These are phyloP conservation scores for Nemopilema nomurai DNA, from an alignment of 30 jellyfish, hydroid and myxozoan species.

Conservation along the genomic window DNA sequence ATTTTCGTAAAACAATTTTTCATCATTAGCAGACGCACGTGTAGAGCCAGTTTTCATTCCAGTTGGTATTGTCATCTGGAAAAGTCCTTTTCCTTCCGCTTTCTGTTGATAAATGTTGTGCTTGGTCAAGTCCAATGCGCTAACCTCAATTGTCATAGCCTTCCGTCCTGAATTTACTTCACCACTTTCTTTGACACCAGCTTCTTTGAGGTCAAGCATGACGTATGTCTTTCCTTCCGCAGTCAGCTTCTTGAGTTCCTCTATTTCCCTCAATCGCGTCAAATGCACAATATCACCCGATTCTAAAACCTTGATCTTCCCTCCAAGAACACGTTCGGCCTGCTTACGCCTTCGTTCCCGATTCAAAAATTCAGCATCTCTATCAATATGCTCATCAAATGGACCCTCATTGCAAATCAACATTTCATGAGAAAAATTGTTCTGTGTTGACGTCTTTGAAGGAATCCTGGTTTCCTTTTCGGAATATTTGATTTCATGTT, in stretches of 20 bases:
- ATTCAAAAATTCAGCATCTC: too few relatives aligned
- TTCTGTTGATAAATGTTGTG: not conserved
- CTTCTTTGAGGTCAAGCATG: conserved; percentile 18
- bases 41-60: not conserved
- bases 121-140: not conserved
- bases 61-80: not conserved
- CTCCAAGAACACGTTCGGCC: conserved; percentile 41
- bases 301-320: conserved; percentile 31
- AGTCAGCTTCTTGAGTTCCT: not conserved
- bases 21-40: too few relatives aligned
- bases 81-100: not conserved
- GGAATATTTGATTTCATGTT: not conserved
- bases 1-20: too few relatives aligned
- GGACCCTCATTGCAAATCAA: conserved; percentile 14
- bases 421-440: not conserved
- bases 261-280: not conserved
- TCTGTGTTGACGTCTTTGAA: too few relatives aligned
- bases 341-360: conserved; percentile 2
- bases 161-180: not conserved
- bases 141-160: conserved; percentile 20
- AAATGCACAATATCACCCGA: not conserved
- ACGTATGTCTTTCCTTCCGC: conserved; percentile 10
- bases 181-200: not conserved
- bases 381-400: not conserved
- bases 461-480: not conserved